A percentile compares a stretch with the other conserved stretches of the same genome.
phyloP scores from a whole-genome alignment of 2,888 invertebrate species.

The Apotomis betuletana region DNA sequence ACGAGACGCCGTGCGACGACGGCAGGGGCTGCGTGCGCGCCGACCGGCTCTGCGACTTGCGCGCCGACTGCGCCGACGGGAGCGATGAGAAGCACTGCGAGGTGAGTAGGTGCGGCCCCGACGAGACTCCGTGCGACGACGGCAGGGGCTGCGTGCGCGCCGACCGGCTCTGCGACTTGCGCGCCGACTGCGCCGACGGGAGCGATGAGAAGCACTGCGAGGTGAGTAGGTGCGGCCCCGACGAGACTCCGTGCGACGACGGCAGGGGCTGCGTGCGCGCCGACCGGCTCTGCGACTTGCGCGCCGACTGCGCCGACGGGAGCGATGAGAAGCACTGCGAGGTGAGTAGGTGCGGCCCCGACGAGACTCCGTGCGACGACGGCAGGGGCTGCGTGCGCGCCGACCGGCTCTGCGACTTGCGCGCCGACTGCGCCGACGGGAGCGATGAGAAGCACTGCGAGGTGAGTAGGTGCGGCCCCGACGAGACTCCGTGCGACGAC shows the following conservation, averaged over 20 bases:
- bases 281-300: conserved; percentile 89
- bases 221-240: conserved; percentile 6
- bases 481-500: too few relatives aligned
- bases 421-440: too few relatives aligned
- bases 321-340: conserved; percentile 86
- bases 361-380: too few relatives aligned
- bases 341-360: too few relatives aligned
- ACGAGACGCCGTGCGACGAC: conserved; percentile 68
- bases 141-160: conserved; percentile 86
- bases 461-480: too few relatives aligned
- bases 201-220: conserved; percentile 86
- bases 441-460: too few relatives aligned
- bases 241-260: conserved; percentile 68
- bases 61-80: conserved; percentile 86
- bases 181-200: conserved; percentile 86
- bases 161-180: conserved; percentile 89
- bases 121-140: conserved; percentile 68
- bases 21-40: conserved; percentile 86
- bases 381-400: too few relatives aligned
- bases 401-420: too few relatives aligned
- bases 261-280: conserved; percentile 86
- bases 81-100: conserved; percentile 86
- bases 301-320: conserved; percentile 86
- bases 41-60: conserved; percentile 89
- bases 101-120: conserved; percentile 6